These are phyloP conservation scores for Tragelaphus oryx DNA, from an alignment of 2,797 vertebrate genomes.

Conservation along the genomic window DNA sequence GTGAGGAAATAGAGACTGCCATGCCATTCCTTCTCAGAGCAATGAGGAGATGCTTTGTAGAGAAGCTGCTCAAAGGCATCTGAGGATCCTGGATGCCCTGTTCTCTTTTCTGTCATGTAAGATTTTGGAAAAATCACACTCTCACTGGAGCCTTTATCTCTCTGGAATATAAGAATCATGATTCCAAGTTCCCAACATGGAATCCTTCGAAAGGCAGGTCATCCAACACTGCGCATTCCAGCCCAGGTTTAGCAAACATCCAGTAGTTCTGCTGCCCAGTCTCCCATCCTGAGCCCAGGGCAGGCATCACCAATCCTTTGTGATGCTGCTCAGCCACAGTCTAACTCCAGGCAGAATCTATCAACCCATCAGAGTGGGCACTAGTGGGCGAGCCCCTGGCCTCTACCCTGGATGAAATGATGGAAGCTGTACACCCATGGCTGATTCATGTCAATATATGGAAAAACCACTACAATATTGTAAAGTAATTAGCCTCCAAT, in stretches of 20 bases:
- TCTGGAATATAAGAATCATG: neutral
- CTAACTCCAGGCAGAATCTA: neutral
- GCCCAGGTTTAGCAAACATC: neutral
- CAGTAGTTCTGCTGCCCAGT: rapidly evolving
- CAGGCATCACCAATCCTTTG: neutral
- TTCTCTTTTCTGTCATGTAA: neutral
- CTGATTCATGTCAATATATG: neutral
- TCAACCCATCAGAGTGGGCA: neutral
- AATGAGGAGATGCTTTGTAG: rapidly evolving
- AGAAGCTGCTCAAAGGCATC: neutral
- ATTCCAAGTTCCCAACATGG: neutral
- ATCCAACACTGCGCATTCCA: neutral
- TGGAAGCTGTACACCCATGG: neutral
- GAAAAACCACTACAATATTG: neutral
- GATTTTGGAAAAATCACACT: neutral
- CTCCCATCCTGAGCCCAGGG: neutral
- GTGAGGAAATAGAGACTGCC: rapidly evolving
- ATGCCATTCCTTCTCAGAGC: neutral
- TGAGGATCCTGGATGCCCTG: neutral
- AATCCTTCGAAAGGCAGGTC: neutral
- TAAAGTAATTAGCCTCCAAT: neutral
- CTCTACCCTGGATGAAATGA: neutral
- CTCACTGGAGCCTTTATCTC: neutral
- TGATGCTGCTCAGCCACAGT: neutral
- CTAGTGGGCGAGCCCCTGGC: neutral